Evolutionary conservation across 2,113 vertebrate genomes (phyloP).

Genomic region (Apodemus sylvaticus): DNA sequence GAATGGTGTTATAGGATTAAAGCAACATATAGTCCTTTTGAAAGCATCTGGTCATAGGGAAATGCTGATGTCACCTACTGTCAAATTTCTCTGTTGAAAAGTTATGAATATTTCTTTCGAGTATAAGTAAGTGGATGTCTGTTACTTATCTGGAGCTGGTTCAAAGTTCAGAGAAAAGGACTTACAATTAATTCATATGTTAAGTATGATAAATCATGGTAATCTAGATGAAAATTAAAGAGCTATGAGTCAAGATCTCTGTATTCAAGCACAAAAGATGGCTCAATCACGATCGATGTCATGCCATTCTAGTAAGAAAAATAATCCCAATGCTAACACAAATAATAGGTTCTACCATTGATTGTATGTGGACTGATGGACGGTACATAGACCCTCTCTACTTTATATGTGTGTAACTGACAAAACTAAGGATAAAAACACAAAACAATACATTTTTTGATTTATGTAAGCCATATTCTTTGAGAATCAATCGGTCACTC

Average conservation of each 20-base stretch:
- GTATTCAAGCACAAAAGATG: neutral
- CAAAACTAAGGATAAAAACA: neutral
- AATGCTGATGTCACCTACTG: neutral
- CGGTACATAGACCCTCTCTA: neutral
- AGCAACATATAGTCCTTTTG: neutral
- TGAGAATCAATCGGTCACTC: neutral
- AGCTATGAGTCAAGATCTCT: neutral
- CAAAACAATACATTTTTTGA: neutral
- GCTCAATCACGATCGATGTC: neutral
- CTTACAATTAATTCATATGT: conserved; percentile 45
- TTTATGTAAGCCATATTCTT: neutral
- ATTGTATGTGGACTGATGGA: neutral
- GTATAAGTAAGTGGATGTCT: conserved; percentile 34
- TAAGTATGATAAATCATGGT: neutral
- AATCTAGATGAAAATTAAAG: neutral
- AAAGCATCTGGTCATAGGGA: conserved; percentile 3
- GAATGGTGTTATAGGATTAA: neutral
- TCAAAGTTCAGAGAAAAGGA: conserved; percentile 21
- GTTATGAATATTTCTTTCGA: conserved; percentile 17
- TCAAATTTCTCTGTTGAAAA: neutral
- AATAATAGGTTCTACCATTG: neutral
- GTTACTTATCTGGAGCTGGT: conserved; percentile 4
- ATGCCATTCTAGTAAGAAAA: conserved; percentile 29
- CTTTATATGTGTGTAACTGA: neutral
- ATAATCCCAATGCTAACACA: neutral